Percentiles rank a stretch among this genome's conserved stretches.
Conservation (phyloP, 2,113 vertebrate genomes). For the Genyomyrus donnyi region DNA sequence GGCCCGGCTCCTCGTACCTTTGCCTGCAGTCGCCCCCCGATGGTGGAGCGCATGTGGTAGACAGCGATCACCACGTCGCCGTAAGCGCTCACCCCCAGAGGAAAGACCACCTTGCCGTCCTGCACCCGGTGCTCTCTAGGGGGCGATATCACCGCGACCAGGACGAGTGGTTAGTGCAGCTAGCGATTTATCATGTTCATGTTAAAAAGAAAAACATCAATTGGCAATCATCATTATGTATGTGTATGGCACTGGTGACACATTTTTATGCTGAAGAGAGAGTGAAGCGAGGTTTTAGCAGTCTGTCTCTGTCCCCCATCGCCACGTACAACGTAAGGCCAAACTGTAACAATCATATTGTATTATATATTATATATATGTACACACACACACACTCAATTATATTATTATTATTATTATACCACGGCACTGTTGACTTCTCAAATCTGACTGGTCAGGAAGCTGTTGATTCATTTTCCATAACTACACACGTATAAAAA, state of each 20-base stretch:
- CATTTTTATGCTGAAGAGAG: neutral
- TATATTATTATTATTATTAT: neutral
- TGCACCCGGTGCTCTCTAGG: conserved; percentile 85
- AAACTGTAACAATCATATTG: too few relatives aligned
- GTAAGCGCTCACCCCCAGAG: conserved; percentile 81
- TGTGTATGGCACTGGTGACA: neutral
- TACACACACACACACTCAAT: too few relatives aligned
- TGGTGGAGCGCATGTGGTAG: conserved; percentile 91
- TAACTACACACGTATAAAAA: neutral
- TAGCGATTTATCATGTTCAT: neutral
- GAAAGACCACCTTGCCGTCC: conserved; percentile 87
- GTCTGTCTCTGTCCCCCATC: neutral
- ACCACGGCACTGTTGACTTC: neutral
- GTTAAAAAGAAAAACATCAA: neutral
- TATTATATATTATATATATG: too few relatives aligned
- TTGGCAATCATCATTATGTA: neutral
- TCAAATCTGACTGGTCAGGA: neutral
- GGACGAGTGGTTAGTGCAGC: neutral
- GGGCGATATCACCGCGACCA: neutral
- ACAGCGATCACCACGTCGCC: conserved; percentile 88
- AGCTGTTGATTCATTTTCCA: neutral
- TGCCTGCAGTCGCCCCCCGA: conserved; percentile 89
- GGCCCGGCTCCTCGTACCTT: conserved; percentile 64
- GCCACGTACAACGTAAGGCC: neutral
- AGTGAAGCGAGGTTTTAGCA: neutral